Evolutionary conservation across 2,113 vertebrate species (phyloP).

Genomic region (Lathamus discolor): DNA sequence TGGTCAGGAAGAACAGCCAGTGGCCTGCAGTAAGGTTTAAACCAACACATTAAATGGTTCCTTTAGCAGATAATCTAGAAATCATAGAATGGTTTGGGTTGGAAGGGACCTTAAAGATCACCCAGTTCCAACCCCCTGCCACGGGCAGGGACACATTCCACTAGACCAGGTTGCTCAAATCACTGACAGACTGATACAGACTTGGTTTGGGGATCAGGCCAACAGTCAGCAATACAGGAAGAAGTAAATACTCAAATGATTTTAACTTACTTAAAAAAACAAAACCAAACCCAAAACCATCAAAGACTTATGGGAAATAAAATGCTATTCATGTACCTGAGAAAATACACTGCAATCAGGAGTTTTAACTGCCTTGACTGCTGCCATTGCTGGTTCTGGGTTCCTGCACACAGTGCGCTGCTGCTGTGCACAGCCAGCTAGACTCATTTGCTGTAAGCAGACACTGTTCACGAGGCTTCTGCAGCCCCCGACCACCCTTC

Average conservation of each 20-base stretch:
- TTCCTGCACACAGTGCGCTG: neutral
- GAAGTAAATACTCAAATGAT: neutral
- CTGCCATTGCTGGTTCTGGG: neutral
- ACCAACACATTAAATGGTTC: neutral
- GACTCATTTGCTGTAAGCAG: neutral
- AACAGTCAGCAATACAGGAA: neutral
- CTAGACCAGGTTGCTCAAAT: neutral
- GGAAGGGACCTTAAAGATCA: neutral
- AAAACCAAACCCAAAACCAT: neutral
- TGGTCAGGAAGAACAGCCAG: conserved; percentile 4
- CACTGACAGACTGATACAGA: neutral
- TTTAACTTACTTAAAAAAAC: neutral
- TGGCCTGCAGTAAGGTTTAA: neutral
- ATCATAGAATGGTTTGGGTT: neutral
- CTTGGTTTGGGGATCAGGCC: neutral
- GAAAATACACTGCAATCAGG: neutral
- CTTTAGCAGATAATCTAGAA: neutral
- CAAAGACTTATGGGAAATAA: neutral
- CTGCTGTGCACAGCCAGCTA: neutral
- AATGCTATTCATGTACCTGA: neutral
- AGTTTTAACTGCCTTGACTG: neutral
- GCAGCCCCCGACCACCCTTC: neutral
- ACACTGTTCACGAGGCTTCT: neutral
- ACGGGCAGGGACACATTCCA: neutral
- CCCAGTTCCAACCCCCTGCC: too few relatives aligned